Base-by-base conservation (phyloP, 1,140 invertebrate species). In the Lamellibrachia luymesi region DNA sequence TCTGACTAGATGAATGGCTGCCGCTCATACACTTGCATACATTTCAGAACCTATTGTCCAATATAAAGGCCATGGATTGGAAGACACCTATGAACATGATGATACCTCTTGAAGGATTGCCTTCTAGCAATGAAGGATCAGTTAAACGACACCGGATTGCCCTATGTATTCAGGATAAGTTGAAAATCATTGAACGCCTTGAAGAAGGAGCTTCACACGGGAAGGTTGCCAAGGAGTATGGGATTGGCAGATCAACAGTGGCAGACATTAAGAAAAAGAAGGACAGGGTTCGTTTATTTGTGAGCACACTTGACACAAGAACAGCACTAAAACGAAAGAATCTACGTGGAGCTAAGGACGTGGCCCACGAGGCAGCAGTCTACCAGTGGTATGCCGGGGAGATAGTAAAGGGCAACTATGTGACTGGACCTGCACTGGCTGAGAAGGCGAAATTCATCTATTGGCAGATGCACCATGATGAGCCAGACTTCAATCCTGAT, bases 201-300 rank as follows among this genome's bases (percentile, higher is more conserved):
- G 91, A 91, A 91, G 91, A 51, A 50, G 91, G 91, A n/a, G 91
- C 49, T 10, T 50, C 91, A 91, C 49, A 51, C n/a, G 49, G 49
- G 10, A 91, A 91, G n/a, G 49, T 91, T 10, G 91, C 91, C 91
- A 91, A 27, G 51, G 91, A 91, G 91, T 91, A 91, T 91, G 91
- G 91, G 13, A 51, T 91, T 50, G 91, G 91, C 49, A 91, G 49
- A 50, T 91, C 91, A 50, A 91, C 91, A 50, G 51, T 91, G 13
- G 51, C 49, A 50, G 91, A 91, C 5, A 91, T 91, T 50, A 91
- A 91, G 91, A 91, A 91, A 91, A 51, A 50, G 51, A 91, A 91
- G n/a, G 64, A 80, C 64, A 80, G 64, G 64, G 64, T 80, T 80
- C 64, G 64, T 80, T 80, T 80, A 22, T 80, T 80, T 80, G 64